Percentiles rank a stretch among this genome's conserved stretches.
phyloP scores from a whole-genome alignment of 2,113 vertebrate species.

The Cyphomyrus discorhynchus region DNA sequence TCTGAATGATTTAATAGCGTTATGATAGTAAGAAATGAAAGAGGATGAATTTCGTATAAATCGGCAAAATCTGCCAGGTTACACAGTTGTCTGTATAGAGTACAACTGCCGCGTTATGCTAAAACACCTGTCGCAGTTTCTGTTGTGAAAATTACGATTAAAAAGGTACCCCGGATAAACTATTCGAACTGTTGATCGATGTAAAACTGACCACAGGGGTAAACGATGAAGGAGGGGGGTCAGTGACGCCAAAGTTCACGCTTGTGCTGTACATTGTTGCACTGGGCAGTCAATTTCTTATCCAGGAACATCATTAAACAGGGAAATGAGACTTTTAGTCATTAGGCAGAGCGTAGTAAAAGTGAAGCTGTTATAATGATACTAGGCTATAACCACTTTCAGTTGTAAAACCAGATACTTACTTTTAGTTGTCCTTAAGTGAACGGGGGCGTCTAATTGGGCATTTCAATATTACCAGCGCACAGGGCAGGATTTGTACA shows the following conservation, averaged over 20 bases:
- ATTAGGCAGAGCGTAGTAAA: neutral
- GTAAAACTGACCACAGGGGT: neutral
- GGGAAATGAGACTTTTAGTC: neutral
- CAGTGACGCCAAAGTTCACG: neutral
- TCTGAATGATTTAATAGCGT: neutral
- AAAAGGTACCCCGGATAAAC: neutral
- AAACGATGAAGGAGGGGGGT: neutral
- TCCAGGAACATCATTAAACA: conserved; percentile 14
- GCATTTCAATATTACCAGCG: conserved; percentile 8
- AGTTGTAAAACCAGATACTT: neutral
- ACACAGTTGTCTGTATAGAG: neutral
- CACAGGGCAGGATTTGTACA: neutral
- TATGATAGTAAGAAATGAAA: neutral
- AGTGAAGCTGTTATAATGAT: neutral
- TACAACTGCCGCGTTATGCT: neutral
- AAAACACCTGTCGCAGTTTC: neutral
- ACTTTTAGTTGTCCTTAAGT: neutral
- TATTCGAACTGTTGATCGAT: neutral
- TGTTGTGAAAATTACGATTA: neutral
- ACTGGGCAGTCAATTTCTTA: neutral
- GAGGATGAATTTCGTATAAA: neutral
- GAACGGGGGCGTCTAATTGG: conserved; percentile 4
- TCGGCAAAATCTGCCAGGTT: neutral
- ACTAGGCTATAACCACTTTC: neutral
- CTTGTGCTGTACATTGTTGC: neutral